Base-by-base conservation (phyloP, 2,797 vertebrate genomes). In the Helicolenus hilgendorfi region DNA sequence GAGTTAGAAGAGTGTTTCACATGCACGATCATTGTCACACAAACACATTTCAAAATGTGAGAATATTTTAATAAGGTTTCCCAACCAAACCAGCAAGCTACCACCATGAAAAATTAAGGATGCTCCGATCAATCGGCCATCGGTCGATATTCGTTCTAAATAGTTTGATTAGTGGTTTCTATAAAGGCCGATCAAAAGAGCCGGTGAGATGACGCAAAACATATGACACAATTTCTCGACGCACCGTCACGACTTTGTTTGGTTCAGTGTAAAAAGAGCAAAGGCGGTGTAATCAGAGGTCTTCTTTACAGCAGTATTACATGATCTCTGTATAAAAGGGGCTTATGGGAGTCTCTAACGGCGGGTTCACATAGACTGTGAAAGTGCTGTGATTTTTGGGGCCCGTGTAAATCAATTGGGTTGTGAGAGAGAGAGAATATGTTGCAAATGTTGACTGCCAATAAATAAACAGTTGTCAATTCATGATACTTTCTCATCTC, bases 11-110 rank as follows among this genome's bases (percentile, higher is more conserved):
- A 83, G 65, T 6, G 65, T 35, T 70, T 78, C 18, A 65, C 86
- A 86, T 91, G 87, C 84, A 78, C 45, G 9, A 84, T 53, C 35
- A 67, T 18, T 8, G 33, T 72, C 20, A 77, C 41, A 81, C 22
- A 55, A 7, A 29, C 10, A 45, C 0, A 73, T 45, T 11, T 0
- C 26, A 60, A 67, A 33, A 29, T 13, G 24, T 45, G 13, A 75
- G 22, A 22, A 4, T 3, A 7, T 65, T 24, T 85, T 24, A 56
- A 58, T 26, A 2, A 60, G 4, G 55, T 45, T 75, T 78, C 2
- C 38, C 13, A 18, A 55, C 2, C 36, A 76, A 68, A 75, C 24
- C 35, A 35, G 27, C 20, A 62, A 65, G 26, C 29, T 56, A n/a
- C 58, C 45, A 33, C 5, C 20, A 33, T 49, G 14, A 41, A 41